phyloP scores from a whole-genome alignment of 2,113 vertebrate genomes.

The Lampris megalopsis region DNA sequence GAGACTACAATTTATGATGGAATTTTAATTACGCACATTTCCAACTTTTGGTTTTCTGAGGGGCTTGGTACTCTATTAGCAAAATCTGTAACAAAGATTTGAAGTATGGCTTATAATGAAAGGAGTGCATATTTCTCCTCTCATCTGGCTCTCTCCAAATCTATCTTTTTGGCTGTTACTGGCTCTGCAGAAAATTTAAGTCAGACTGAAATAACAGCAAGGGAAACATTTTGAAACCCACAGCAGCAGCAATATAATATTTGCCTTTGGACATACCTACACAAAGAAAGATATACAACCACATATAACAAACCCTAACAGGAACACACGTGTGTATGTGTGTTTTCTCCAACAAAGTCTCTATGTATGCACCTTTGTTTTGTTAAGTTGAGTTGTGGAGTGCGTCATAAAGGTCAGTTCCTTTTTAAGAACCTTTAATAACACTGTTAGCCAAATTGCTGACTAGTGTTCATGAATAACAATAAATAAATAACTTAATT shows the following conservation, averaged over 20 bases:
- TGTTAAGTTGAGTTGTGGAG: no score
- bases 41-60: no score
- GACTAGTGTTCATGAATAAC: no score
- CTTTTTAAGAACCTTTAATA: no score
- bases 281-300: no score
- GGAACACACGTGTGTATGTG: neutral
- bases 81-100: neutral
- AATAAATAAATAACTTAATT: no score
- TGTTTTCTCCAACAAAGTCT: neutral
- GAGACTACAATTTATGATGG: no score
- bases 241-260: neutral
- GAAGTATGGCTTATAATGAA: neutral
- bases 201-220: neutral
- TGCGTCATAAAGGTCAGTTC: no score
- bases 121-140: neutral
- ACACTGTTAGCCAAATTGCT: no score
- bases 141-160: neutral
- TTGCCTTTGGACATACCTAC: neutral
- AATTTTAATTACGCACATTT: no score
- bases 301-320: neutral
- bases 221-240: constrained; percentile 2
- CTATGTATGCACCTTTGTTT: no score
- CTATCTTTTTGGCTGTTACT: neutral
- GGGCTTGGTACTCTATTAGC: no score
- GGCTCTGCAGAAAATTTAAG: neutral